These are phyloP conservation scores for Polyodon spathula DNA, from an alignment of 2,113 vertebrate species.

Conservation along the genomic window DNA sequence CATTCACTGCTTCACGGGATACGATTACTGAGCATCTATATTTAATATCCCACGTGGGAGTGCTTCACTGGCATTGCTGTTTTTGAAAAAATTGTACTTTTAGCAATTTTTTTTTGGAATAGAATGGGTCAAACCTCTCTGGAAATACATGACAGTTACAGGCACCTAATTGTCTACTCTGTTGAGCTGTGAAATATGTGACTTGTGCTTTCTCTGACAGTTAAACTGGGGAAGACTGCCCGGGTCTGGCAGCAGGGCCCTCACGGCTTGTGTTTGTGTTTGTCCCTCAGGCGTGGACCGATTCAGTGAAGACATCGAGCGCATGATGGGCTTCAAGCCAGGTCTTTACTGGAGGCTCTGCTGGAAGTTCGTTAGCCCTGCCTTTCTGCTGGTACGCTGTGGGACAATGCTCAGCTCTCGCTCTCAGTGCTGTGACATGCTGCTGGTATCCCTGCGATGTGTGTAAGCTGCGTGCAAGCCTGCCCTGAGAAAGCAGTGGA, in stretches of 20 bases:
- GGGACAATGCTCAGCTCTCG: not conserved
- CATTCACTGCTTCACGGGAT: too few relatives aligned
- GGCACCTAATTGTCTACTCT: conserved; percentile 8
- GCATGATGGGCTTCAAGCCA: conserved; percentile 96
- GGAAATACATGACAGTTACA: too few relatives aligned
- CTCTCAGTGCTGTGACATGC: not conserved
- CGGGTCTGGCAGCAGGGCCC: not conserved
- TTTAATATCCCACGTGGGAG: too few relatives aligned
- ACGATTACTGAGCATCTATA: too few relatives aligned
- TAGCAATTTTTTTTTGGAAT: too few relatives aligned
- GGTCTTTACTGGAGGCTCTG: conserved; percentile 97
- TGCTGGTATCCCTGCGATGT: not conserved
- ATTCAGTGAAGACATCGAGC: conserved; percentile 91
- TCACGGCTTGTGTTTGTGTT: conserved; percentile 17
- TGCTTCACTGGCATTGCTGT: too few relatives aligned
- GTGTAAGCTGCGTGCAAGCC: too few relatives aligned
- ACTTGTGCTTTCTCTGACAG: conserved; percentile 10
- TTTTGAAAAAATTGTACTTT: too few relatives aligned
- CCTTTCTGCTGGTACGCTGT: conserved; percentile 80
- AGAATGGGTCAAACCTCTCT: too few relatives aligned
- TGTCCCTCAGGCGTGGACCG: conserved; percentile 80
- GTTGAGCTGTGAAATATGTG: not conserved
- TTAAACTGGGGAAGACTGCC: not conserved
- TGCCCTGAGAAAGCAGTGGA: too few relatives aligned
- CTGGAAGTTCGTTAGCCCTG: conserved; percentile 95